Percentiles rank a stretch among this genome's conserved stretches.
Evolutionary conservation across 2,888 invertebrate genomes (phyloP).

Genomic region (Ecliptopera silaceata): DNA sequence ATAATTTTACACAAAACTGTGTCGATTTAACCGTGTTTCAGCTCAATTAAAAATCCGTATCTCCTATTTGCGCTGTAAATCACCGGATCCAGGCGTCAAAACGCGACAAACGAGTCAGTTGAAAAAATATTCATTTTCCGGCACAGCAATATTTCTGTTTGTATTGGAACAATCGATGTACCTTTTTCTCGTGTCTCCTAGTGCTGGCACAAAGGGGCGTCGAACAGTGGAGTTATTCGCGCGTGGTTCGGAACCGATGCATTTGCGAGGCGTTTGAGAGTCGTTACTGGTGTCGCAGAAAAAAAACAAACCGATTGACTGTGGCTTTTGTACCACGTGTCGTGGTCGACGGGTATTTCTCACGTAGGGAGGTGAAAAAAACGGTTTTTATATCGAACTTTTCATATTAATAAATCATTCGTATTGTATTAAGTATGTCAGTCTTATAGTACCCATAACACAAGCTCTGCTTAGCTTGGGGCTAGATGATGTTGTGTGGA

Average conservation of each 20-base stretch:
- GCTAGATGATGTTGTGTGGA: too few relatives aligned
- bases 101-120: conserved; percentile 49
- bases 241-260: conserved; percentile 60
- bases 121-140: conserved; percentile 66
- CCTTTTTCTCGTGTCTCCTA: conserved; percentile 54
- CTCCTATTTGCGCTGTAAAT: conserved; percentile 35
- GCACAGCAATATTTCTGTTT: conserved; percentile 64
- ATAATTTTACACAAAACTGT: conserved; percentile 69
- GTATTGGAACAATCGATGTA: conserved; percentile 66
- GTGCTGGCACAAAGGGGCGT: conserved; percentile 52
- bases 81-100: conserved; percentile 26
- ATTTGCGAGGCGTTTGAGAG: conserved; percentile 60
- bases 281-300: conserved; percentile 67
- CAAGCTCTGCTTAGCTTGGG: too few relatives aligned
- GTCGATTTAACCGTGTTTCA: conserved; percentile 58
- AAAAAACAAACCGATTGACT: conserved; percentile 47
- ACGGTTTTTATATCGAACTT: neutral
- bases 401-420: too few relatives aligned
- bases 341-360: conserved; percentile 24
- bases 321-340: conserved; percentile 53
- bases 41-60: conserved; percentile 46
- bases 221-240: conserved; percentile 48
- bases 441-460: too few relatives aligned
- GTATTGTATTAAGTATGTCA: too few relatives aligned
- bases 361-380: neutral